These are phyloP conservation scores for Hyalella azteca DNA, from an alignment of 2,888 invertebrate genomes.

Conservation along the genomic window DNA sequence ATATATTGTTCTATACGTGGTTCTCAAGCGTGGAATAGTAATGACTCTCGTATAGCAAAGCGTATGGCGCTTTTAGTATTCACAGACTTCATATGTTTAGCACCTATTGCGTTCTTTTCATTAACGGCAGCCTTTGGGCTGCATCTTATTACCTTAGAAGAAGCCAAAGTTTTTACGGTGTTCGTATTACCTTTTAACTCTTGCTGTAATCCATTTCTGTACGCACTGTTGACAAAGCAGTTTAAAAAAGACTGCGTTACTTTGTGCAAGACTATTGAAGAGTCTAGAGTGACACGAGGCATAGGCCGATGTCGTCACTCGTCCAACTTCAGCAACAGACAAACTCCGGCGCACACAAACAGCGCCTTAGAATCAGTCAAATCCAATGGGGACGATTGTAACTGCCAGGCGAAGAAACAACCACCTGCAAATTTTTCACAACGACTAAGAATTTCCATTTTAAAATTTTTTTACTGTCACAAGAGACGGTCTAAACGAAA, in stretches of 20 bases:
- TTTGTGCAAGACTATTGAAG: constrained; percentile 94
- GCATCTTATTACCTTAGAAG: constrained; percentile 88
- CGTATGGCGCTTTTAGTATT: constrained; percentile 95
- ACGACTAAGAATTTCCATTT: constrained; percentile 32
- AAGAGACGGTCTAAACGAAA: neutral
- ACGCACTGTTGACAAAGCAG: constrained; percentile 96
- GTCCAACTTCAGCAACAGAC: constrained; percentile 84
- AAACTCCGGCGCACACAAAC: constrained; percentile 85
- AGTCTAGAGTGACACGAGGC: constrained; percentile 85
- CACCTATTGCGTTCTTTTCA: constrained; percentile 94
- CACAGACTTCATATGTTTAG: constrained; percentile 98
- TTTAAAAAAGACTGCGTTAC: constrained; percentile 97
- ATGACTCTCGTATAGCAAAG: constrained; percentile 94
- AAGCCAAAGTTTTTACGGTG: constrained; percentile 87
- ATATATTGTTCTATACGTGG: constrained; percentile 98
- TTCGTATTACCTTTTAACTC: constrained; percentile 95
- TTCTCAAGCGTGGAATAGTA: constrained; percentile 92
- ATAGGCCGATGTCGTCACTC: constrained; percentile 87
- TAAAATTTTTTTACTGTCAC: constrained; percentile 41
- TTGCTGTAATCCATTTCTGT: constrained; percentile 97
- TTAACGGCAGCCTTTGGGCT: constrained; percentile 91
- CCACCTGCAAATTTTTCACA: neutral
- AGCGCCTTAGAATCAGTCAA: constrained; percentile 78
- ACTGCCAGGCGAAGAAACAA: constrained; percentile 40
- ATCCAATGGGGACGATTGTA: constrained; percentile 42